Evolutionary conservation across 2,888 invertebrate genomes (phyloP), one percentile per base, ranked within the genome.

Genomic region (Dinocampus coccinellae): DNA sequence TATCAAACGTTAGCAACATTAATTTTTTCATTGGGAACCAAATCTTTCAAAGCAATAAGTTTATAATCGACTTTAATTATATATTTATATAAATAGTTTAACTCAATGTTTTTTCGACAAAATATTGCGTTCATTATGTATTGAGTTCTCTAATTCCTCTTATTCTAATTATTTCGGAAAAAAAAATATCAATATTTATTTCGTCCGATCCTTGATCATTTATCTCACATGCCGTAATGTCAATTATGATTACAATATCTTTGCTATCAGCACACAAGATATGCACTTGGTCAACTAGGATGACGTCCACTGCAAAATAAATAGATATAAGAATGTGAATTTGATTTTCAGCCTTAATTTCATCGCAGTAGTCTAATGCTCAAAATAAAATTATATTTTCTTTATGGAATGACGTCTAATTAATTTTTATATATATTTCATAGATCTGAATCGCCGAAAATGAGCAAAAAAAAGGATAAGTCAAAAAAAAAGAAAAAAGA

Each of bases 371-470:
- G 62, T 29, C n/a, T n/a, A n/a, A n/a, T n/a, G n/a, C n/a, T n/a
- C n/a, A n/a, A n/a, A n/a, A 57, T 26, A 61, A 52, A 22, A 29
- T 29, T 42, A 58, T 64, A 29, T 60, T 57, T 20, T 53, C 7
- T 22, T 3, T 9, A 53, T 3, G 10, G 55, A 42, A 53, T 52
- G 52, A 61, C 53, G 24, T 13, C 29, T 6, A 55, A 63, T 60
- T 20, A 9, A 29, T 29, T 52, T 42, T 52, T 42, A 39, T 24
- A 36, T 60, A 58, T 64, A 64, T 81, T 82, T 70, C 78, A 78
- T 84, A 88, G 88, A 78, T 87, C 87, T 73, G 87, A 87, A 78
- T 86, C 87, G 47, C 87, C 87, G 11, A 88, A 87, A 79, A 79
- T 80, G 47, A 81, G 75, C 65, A 87, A 88, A 79, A 87, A 88